phyloP scores from a whole-genome alignment of 1,140 invertebrate genomes.

The Steinernema khuongi region DNA sequence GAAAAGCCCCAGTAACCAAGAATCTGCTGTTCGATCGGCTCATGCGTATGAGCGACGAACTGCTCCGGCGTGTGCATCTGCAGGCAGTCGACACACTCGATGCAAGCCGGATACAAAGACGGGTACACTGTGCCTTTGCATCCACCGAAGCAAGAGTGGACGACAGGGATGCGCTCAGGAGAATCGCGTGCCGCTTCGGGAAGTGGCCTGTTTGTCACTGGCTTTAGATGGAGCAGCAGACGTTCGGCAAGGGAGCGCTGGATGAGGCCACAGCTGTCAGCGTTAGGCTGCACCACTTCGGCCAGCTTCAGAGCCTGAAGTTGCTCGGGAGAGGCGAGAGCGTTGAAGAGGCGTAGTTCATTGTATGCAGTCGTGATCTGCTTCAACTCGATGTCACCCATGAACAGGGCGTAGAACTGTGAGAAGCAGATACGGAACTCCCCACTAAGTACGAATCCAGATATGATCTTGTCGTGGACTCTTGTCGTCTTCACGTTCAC shows the following conservation, averaged over 20 bases:
- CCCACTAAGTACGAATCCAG: not conserved
- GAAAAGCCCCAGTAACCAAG: slow-evolving; percentile 19
- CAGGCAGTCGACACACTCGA: slow-evolving; percentile 21
- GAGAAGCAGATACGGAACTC: not conserved
- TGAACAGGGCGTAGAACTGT: not conserved
- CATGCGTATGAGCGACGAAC: slow-evolving; percentile 22
- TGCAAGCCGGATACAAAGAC: slow-evolving; percentile 10
- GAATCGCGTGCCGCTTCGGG: not conserved
- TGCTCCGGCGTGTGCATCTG: slow-evolving; percentile 22
- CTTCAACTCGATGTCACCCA: not conserved
- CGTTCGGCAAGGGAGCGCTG: not conserved
- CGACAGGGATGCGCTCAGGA: slow-evolving; percentile 10
- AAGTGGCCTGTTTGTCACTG: not conserved
- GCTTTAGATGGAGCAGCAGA: not conserved
- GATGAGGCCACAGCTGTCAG: not conserved
- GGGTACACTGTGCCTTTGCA: slow-evolving; percentile 18
- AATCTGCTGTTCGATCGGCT: not conserved
- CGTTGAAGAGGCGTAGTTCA: not conserved
- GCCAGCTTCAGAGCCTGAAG: not conserved
- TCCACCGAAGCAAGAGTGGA: slow-evolving; percentile 12
- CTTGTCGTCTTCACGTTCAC: not conserved
- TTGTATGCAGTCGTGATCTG: not conserved
- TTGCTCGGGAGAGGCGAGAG: not conserved
- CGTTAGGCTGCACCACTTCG: not conserved
- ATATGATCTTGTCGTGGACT: not conserved